Base-by-base conservation (phyloP, 2,888 invertebrate genomes). In the Penaeus monodon region DNA sequence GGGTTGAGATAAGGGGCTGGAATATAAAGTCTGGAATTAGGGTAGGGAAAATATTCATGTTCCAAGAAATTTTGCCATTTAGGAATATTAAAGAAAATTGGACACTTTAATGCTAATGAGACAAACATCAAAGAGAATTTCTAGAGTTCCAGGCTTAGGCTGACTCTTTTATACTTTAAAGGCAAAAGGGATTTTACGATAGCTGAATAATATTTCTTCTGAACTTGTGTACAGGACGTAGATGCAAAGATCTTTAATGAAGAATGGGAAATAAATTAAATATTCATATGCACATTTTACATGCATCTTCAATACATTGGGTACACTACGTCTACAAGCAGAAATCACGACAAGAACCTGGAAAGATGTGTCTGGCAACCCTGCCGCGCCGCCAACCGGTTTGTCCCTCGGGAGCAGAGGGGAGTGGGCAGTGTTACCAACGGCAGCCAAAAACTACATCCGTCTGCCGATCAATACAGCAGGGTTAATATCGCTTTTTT, bases 101-200 rank as follows among this genome's bases (percentile, higher is more conserved):
- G 85, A 81, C 85, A 85, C 85, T 85, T 85, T 85, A 85, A 85
- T 85, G 85, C 85, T 85, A 85, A 85, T 85, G 85, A 85, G 85
- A 81, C 85, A 81, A 76, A 85, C 85, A 85, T 85, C 85, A 85
- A 85, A 85, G 85, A 81, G 81, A 81, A 73, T 85, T 85, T 85
- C 81, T 29, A 76, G 76, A 76, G 80, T 85, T 81, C 80, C 81
- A 81, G 80, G 74, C 57, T 49, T 70, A 80, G 65, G 63, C 68
- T 6, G 57, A 57, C 57, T 57, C 57, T 57, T 57, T 57, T 57
- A 57, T 57, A 57, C 57, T 57, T 57, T 57, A 57, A 57, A 57
- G 57, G 57, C 57, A 57, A 57, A 57, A 14, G 17, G 57, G 57
- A 57, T 57, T 57, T 57, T 57, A 57, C 57, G 57, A 57, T 57